Evolutionary conservation across 2,113 vertebrate species (phyloP).

Genomic region (Camelus bactrianus): DNA sequence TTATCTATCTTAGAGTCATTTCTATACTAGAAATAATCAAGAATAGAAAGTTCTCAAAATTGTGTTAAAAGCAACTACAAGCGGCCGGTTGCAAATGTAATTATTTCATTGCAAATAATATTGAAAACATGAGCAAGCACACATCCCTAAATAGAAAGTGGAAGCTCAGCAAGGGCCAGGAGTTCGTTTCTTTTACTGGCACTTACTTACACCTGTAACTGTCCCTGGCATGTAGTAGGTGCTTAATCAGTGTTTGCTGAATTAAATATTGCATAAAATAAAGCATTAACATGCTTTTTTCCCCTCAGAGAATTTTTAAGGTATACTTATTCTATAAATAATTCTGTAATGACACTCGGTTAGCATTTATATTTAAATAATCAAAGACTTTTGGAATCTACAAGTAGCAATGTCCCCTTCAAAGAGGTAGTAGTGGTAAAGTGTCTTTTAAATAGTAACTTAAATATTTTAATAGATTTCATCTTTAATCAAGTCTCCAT

Average conservation of each 20-base stretch:
- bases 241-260: background rate
- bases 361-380: background rate
- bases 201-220: background rate
- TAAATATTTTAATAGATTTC: slow-evolving; percentile 38
- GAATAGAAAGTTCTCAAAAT: slow-evolving; percentile 20
- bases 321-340: background rate
- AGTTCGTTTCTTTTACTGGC: background rate
- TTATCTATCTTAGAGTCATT: background rate
- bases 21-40: background rate
- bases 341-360: background rate
- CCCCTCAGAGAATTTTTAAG: slow-evolving; percentile 1
- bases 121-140: background rate
- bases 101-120: background rate
- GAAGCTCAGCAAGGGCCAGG: background rate
- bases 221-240: background rate
- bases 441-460: background rate
- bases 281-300: background rate
- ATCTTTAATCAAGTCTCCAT: background rate
- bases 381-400: background rate
- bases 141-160: background rate
- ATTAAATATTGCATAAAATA: slow-evolving; percentile 18
- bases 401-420: background rate
- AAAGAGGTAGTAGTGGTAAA: background rate
- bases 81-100: background rate
- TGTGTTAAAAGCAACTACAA: background rate